Conservation (phyloP, 53 echinoderm and acorn worm genomes). For the Apostichopus leukothele region DNA sequence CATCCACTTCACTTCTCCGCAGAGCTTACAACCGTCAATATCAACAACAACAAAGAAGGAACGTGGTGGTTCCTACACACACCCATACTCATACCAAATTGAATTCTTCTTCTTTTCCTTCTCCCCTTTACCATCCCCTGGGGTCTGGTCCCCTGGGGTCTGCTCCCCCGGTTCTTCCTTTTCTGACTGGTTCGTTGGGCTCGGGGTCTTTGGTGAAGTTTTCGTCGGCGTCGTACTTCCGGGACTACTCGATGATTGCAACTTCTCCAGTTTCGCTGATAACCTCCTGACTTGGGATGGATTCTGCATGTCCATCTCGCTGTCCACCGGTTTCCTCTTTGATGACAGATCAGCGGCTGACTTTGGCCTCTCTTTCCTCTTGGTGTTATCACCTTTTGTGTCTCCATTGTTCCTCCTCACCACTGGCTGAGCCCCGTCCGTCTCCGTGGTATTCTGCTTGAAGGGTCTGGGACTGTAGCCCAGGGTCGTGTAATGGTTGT, state of each 20-base stretch:
- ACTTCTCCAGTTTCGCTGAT: conserved; percentile 39
- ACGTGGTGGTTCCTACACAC: conserved; percentile 59
- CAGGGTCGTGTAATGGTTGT: conserved; percentile 43
- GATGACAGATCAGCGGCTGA: conserved; percentile 38
- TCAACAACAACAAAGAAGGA: neutral
- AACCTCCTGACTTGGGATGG: conserved; percentile 40
- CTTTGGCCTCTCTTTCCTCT: conserved; percentile 47
- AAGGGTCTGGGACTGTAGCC: conserved; percentile 49
- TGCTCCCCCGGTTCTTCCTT: neutral
- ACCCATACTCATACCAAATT: conserved; percentile 99
- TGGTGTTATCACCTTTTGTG: conserved; percentile 4
- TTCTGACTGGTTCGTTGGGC: conserved; percentile 22
- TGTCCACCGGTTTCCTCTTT: conserved; percentile 28
- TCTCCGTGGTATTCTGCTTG: neutral
- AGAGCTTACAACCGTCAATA: no score
- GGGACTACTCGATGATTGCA: conserved; percentile 16
- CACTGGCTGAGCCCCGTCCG: neutral
- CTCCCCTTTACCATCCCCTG: conserved; percentile 42
- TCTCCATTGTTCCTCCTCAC: conserved; percentile 19
- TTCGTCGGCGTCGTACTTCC: neutral
- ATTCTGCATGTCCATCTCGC: conserved; percentile 35
- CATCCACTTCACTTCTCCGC: no score
- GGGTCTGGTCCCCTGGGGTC: conserved; percentile 21
- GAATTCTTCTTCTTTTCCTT: conserved; percentile 81
- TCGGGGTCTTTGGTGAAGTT: conserved; percentile 29